A percentile compares a stretch with the other conserved stretches of the same genome.
Evolutionary conservation across 2,797 vertebrate species (phyloP).

Genomic region (Dallia pectoralis): DNA sequence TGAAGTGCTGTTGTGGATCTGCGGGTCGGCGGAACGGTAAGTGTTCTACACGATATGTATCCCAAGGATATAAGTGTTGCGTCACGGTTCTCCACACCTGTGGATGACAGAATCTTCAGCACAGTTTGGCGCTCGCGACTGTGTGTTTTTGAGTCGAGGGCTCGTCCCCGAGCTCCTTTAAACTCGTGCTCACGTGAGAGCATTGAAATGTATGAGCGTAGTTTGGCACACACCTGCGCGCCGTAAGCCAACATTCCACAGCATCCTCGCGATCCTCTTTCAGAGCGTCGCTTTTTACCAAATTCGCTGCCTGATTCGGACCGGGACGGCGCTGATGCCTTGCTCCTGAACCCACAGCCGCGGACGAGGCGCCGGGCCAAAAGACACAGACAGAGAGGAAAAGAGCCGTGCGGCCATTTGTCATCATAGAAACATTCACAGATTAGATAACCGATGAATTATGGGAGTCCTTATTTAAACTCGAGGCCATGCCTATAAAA

Average conservation of each 20-base stretch:
- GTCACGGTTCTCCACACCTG: not conserved
- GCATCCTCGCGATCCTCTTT: not conserved
- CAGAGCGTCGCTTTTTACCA: not conserved
- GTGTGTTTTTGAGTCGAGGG: not conserved
- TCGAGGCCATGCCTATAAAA: slow-evolving; percentile 19
- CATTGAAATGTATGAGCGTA: not conserved
- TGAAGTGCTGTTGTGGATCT: not conserved
- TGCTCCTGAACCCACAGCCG: slow-evolving; percentile 24
- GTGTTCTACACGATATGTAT: too few species aligned
- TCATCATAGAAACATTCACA: slow-evolving; percentile 12
- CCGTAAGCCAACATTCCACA: not conserved
- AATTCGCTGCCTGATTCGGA: slow-evolving; percentile 7
- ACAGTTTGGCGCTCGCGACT: not conserved
- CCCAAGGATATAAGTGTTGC: not conserved
- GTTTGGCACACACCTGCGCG: not conserved
- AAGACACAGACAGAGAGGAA: slow-evolving; percentile 21
- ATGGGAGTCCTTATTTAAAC: slow-evolving; percentile 26
- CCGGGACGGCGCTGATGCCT: slow-evolving; percentile 30
- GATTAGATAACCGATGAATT: slow-evolving; percentile 40
- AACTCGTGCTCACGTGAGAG: not conserved
- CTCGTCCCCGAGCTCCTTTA: not conserved
- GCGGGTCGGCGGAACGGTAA: not conserved
- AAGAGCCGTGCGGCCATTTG: slow-evolving; percentile 17
- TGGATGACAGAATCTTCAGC: not conserved
- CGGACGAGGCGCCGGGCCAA: slow-evolving; percentile 30